Conservation (phyloP, 2,797 vertebrate species). For the Gadopsis bispinosus region DNA sequence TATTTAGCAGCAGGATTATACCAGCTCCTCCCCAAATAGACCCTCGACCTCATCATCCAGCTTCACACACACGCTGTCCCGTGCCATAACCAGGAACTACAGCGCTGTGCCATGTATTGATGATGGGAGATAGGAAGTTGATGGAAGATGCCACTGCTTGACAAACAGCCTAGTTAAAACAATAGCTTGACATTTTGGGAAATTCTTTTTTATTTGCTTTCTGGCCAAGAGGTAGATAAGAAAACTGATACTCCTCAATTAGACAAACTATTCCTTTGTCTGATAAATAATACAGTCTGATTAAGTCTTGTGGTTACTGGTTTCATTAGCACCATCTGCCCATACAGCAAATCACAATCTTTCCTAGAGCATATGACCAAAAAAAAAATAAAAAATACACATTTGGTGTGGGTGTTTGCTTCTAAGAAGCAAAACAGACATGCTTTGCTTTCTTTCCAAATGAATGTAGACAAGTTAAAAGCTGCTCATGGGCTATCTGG, state of each 20-base stretch:
- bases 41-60: slow-evolving; percentile 34
- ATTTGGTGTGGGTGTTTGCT: too few relatives aligned
- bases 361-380: neutral
- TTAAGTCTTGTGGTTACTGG: neutral
- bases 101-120: neutral
- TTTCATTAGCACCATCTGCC: neutral
- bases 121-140: too few relatives aligned
- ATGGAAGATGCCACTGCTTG: too few relatives aligned
- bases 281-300: neutral
- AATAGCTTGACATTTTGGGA: neutral
- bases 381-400: neutral
- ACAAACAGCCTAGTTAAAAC: neutral
- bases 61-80: slow-evolving; percentile 29
- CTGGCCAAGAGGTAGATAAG: neutral
- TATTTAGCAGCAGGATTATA: slow-evolving; percentile 58
- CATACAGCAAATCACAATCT: neutral
- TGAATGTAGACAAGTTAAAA: neutral
- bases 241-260: too few relatives aligned
- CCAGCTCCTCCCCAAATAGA: slow-evolving; percentile 48
- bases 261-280: neutral
- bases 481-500: neutral
- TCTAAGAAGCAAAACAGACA: too few relatives aligned
- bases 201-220: neutral
- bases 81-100: slow-evolving; percentile 33
- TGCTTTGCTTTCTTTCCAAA: neutral